Evolutionary conservation across 2,888 invertebrate species (phyloP).

Genomic region (Ferrisia virgata): DNA sequence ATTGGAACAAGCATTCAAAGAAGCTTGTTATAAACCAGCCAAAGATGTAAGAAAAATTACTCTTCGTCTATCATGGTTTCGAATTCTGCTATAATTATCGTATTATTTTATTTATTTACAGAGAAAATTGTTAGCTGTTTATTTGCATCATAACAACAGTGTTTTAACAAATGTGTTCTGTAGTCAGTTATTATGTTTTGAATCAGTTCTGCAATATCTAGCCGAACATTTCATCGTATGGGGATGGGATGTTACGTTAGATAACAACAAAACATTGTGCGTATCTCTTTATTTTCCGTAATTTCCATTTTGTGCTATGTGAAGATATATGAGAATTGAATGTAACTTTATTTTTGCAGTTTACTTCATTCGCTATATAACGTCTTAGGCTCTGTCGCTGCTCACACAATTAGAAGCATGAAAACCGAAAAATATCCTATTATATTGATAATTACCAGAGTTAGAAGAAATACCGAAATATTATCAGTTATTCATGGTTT

Average conservation of each 20-base stretch:
- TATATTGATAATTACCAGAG: slow-evolving; percentile 82
- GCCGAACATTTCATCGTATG: slow-evolving; percentile 88
- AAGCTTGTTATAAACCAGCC: slow-evolving; percentile 83
- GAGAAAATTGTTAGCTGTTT: slow-evolving; percentile 89
- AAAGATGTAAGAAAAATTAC: slow-evolving; percentile 67
- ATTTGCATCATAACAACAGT: slow-evolving; percentile 93
- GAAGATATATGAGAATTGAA: neutral
- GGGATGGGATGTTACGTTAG: slow-evolving; percentile 95
- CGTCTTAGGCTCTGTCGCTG: slow-evolving; percentile 77
- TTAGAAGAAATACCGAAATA: slow-evolving; percentile 84
- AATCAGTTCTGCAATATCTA: slow-evolving; percentile 84
- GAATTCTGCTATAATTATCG: neutral
- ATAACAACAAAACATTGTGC: slow-evolving; percentile 78
- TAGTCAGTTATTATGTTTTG: slow-evolving; percentile 87
- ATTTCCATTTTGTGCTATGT: neutral
- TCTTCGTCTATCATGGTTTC: neutral
- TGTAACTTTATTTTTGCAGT: slow-evolving; percentile 55
- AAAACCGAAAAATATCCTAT: slow-evolving; percentile 84
- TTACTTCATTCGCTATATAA: slow-evolving; percentile 71
- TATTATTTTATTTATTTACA: slow-evolving; percentile 55
- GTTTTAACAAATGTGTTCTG: slow-evolving; percentile 96
- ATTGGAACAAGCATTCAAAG: slow-evolving; percentile 84
- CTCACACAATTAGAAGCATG: slow-evolving; percentile 79
- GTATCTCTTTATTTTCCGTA: neutral
- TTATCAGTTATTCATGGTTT: slow-evolving; percentile 58